phyloP scores from a whole-genome alignment of 2,113 vertebrate genomes.

The Grallaria varia region DNA sequence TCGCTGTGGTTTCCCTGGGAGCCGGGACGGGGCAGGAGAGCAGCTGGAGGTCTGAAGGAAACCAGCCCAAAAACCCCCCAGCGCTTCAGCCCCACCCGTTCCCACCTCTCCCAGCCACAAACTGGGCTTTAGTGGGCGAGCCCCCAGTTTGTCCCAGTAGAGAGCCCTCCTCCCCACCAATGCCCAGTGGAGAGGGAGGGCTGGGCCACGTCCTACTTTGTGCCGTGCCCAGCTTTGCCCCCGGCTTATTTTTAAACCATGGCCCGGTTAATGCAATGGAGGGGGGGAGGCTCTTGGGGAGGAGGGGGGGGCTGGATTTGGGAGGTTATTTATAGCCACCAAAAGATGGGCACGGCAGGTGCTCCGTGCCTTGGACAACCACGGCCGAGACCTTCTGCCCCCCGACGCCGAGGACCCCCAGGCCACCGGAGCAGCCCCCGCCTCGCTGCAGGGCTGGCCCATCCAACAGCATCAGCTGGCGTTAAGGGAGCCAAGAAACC shows the following conservation, averaged over 20 bases:
- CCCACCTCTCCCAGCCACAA: background rate
- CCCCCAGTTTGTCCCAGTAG: background rate
- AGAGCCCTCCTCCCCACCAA: too few species aligned
- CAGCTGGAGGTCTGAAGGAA: background rate
- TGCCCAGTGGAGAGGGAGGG: too few species aligned
- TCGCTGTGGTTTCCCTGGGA: background rate
- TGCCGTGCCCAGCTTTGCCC: background rate
- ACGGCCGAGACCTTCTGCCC: background rate
- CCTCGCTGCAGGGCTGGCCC: background rate
- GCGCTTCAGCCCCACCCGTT: background rate
- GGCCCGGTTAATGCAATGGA: background rate
- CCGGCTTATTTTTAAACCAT: background rate
- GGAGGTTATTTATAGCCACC: slow-evolving; percentile 46
- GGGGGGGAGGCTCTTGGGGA: background rate
- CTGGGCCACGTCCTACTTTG: background rate
- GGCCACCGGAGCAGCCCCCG: background rate
- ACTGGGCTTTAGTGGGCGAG: background rate
- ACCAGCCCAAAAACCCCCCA: background rate
- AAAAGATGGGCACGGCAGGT: slow-evolving; percentile 33
- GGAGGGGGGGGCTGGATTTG: background rate
- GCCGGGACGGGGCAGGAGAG: background rate
- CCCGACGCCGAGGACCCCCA: accelerated
- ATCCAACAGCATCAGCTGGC: accelerated
- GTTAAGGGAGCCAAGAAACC: too few species aligned
- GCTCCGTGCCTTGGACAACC: background rate